Conservation (phyloP, 2,113 vertebrate genomes). For the Cyrtonyx montezumae region DNA sequence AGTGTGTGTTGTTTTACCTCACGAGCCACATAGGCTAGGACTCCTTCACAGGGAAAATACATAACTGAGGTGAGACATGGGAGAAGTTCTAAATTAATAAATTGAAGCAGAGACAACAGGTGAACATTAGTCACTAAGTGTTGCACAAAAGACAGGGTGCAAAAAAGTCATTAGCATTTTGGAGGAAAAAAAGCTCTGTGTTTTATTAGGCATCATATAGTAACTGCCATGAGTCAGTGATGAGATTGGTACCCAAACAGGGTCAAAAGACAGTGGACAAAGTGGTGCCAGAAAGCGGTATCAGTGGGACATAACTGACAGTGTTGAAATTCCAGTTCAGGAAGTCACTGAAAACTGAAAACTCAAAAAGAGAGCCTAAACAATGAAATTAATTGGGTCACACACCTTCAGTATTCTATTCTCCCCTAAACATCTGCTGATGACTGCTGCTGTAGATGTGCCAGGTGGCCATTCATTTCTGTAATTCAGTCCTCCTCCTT, state of each 20-base stretch:
- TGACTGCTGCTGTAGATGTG: not conserved
- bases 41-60: not conserved
- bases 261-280: not conserved
- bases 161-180: not conserved
- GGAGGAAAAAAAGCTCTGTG: accelerated
- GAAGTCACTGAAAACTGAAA: conserved; percentile 11
- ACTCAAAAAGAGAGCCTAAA: not conserved
- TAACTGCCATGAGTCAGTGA: not conserved
- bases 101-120: not conserved
- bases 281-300: not conserved
- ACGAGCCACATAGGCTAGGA: not conserved
- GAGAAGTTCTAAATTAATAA: not conserved
- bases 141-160: not conserved
- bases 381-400: conserved; percentile 25
- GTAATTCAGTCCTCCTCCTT: not conserved
- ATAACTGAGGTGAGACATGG: not conserved
- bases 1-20: not conserved
- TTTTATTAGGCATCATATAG: not conserved
- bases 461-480: not conserved
- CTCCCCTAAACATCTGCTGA: not conserved
- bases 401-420: not conserved
- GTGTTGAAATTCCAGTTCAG: not conserved
- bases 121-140: not conserved
- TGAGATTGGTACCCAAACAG: not conserved
- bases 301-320: not conserved